Evolutionary conservation across 1,140 invertebrate species (phyloP).

Genomic region (Rhynchophorus ferrugineus): DNA sequence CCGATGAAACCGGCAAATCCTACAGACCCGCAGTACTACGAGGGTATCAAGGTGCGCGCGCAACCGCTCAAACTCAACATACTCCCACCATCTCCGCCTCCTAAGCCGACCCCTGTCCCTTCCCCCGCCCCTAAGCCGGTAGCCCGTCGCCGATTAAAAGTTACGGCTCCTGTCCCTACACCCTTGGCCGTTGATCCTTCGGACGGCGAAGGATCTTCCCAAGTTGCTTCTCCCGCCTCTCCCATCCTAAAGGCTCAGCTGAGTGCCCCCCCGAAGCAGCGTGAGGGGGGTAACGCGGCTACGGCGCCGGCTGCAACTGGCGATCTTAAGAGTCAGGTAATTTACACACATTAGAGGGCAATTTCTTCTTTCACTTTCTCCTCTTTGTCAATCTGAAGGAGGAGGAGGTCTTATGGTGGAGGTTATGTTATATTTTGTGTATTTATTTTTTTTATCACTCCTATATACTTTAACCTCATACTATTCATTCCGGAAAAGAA

Average conservation of each 20-base stretch:
- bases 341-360: constrained; percentile 34
- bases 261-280: constrained; percentile 57
- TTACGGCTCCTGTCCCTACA: constrained; percentile 10
- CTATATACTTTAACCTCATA: no score
- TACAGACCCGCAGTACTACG: constrained; percentile 59
- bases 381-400: no score
- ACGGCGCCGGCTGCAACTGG: constrained; percentile 39
- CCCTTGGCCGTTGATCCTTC: constrained; percentile 26
- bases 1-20: constrained; percentile 50
- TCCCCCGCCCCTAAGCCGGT: constrained; percentile 16
- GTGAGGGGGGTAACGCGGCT: constrained; percentile 26
- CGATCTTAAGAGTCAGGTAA: constrained; percentile 55
- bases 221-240: constrained; percentile 48
- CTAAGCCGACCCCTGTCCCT: constrained; percentile 19
- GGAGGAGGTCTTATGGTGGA: no score
- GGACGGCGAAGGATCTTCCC: constrained; percentile 27
- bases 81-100: constrained; percentile 23
- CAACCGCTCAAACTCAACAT: constrained; percentile 47
- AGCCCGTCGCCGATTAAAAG: constrained; percentile 8
- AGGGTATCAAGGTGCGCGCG: constrained; percentile 64
- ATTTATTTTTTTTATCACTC: no score
- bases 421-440: no score
- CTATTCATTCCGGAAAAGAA: no score
- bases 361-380: no score
- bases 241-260: constrained; percentile 73